Evolutionary conservation across 1,140 invertebrate species (phyloP).

Genomic region (Drosophila ficusphila): DNA sequence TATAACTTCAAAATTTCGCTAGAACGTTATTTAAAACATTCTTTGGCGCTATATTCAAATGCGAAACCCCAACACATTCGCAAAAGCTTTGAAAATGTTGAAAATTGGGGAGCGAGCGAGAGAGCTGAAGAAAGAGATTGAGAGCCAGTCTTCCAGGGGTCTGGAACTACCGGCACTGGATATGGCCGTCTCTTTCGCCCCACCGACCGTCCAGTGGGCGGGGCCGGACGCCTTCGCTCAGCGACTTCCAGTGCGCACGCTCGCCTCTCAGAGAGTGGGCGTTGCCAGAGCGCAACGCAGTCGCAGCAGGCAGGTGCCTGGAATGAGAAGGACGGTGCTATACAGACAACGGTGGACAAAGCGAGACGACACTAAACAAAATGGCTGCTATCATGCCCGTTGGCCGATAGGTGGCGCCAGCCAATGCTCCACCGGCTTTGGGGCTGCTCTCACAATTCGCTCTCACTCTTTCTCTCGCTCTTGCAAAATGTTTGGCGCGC

Average conservation of each 20-base stretch:
- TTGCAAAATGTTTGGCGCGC: slow-evolving; percentile 73
- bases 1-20: not conserved
- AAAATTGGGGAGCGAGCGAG: slow-evolving; percentile 24
- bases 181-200: slow-evolving; percentile 49
- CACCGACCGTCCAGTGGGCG: slow-evolving; percentile 54
- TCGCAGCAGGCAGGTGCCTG: slow-evolving; percentile 66
- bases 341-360: slow-evolving; percentile 1
- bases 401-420: slow-evolving; percentile 77
- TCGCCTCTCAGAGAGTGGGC: slow-evolving; percentile 71
- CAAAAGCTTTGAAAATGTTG: slow-evolving; percentile 55
- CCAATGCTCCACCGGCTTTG: slow-evolving; percentile 28
- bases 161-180: slow-evolving; percentile 30
- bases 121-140: slow-evolving; percentile 9
- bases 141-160: slow-evolving; percentile 32
- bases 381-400: slow-evolving; percentile 80
- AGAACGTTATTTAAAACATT: not conserved
- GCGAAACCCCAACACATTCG: slow-evolving; percentile 26
- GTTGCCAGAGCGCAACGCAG: slow-evolving; percentile 67
- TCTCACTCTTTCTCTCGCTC: slow-evolving; percentile 30
- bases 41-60: slow-evolving; percentile 50
- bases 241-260: slow-evolving; percentile 59
- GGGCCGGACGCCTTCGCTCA: slow-evolving; percentile 31
- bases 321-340: slow-evolving; percentile 56
- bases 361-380: slow-evolving; percentile 73
- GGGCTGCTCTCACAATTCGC: slow-evolving; percentile 32